Evolutionary conservation across 2,797 vertebrate species (phyloP), one percentile per base, ranked within the genome.

Genomic region (Mormyrops boulengeri): DNA sequence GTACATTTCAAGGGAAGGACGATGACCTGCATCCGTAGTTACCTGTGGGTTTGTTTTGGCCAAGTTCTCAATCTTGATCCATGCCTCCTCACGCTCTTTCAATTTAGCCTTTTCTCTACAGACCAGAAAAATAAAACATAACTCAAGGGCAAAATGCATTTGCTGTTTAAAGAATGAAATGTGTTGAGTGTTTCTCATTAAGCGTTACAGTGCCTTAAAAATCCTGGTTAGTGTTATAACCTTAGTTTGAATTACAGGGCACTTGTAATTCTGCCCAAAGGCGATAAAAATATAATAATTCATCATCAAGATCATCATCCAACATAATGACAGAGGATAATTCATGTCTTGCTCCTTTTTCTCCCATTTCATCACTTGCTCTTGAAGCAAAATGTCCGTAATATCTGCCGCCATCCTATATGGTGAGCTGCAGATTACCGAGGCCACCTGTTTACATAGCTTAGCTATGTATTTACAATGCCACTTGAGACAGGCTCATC

Each of bases 21-120:
- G 0, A 73, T 38, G 69, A 84, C 41, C 41, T 26, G 53, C 44
- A 60, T 19, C 17, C 0, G 2, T 30, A 41, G 50, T 96, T 95
- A 99, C 98, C 98, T 99, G 97, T 94, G 98, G 98, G 95, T 98
- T 99, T 88, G 98, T 97, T 96, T 99, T 99, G 94, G 98, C 99
- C 92, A 99, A 97, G 94, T 97, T 98, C 94, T 99, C 99, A 92
- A 99, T 99, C 96, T 99, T 99, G 95, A 98, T 95, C 98, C 99
- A 99, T 0, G 98, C 97, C 93, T 99, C 98, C 95, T 99, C 98
- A 91, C 98, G 95, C 92, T 99, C 98, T 95, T 98, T 99, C 96
- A 97, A 97, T 94, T 99, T 99, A 94, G 97, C 96, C 94, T 99
- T 99, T 95, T 99, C 98, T 97, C 98, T 99, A 93, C 86, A 9